Conservation (phyloP, 37 sponge, comb jelly and placozoan genomes). For the Geodia barretti region DNA sequence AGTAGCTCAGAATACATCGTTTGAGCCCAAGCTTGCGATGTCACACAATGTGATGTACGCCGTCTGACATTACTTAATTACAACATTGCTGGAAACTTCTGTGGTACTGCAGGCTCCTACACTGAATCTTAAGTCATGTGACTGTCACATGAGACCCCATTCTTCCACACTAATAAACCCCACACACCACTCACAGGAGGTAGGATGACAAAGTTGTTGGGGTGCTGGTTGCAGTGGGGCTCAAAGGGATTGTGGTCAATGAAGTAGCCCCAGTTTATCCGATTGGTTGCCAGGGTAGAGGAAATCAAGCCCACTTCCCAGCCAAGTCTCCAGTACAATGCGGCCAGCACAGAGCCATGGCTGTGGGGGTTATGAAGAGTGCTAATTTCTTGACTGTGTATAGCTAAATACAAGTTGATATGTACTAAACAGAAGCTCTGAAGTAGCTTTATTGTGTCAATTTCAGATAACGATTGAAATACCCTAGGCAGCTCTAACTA, state of each 20-base stretch:
- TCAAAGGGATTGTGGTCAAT: slow-evolving; percentile 66
- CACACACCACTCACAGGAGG: slow-evolving; percentile 34
- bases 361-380: not conserved
- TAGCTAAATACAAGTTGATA: too few relatives aligned
- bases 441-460: not conserved
- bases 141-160: not conserved
- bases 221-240: slow-evolving; percentile 70
- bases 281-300: not conserved
- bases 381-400: too few relatives aligned
- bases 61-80: too few relatives aligned
- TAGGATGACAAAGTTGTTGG: slow-evolving; percentile 57
- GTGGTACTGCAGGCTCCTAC: not conserved
- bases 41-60: too few relatives aligned
- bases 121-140: not conserved
- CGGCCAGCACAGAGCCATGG: slow-evolving; percentile 2
- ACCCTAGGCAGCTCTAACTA: too few relatives aligned
- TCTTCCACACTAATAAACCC: not conserved
- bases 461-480: too few relatives aligned
- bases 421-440: too few relatives aligned
- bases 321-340: slow-evolving; percentile 54
- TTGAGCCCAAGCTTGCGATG: too few relatives aligned
- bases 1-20: too few relatives aligned
- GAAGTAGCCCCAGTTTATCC: slow-evolving; percentile 69
- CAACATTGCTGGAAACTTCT: not conserved
- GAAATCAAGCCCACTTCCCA: slow-evolving; percentile 43